Percentiles rank a stretch among this genome's conserved stretches.
These are phyloP conservation scores for Cybosia mesomella DNA, from an alignment of 2,888 invertebrate genomes.

Conservation along the genomic window DNA sequence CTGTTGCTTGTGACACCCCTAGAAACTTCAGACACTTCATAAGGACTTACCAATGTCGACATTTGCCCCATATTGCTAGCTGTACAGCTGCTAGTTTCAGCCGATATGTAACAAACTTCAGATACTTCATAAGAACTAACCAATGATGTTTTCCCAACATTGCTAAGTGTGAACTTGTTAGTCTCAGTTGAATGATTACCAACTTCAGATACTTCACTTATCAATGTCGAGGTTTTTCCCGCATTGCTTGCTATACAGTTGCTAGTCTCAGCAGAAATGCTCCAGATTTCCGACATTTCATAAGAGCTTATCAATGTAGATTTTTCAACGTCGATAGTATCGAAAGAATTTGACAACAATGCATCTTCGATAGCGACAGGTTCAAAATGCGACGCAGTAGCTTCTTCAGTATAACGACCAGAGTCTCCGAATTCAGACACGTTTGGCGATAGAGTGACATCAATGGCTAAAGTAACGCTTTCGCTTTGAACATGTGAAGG, in stretches of 20 bases:
- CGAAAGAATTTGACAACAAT: constrained; percentile 75
- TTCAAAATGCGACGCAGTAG: constrained; percentile 73
- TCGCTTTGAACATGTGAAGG: constrained; percentile 62
- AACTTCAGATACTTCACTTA: constrained; percentile 54
- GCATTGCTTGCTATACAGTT: constrained; percentile 56
- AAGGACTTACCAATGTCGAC: background rate
- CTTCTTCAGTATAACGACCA: constrained; percentile 79
- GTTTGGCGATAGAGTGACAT: constrained; percentile 69
- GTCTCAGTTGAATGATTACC: constrained; percentile 46
- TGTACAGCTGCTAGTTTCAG: constrained; percentile 23
- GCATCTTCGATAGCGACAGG: constrained; percentile 72
- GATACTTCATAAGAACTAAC: constrained; percentile 52
- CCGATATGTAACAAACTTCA: constrained; percentile 49
- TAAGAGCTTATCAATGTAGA: constrained; percentile 50
- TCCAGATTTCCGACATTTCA: constrained; percentile 55
- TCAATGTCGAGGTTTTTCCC: constrained; percentile 59
- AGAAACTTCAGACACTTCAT: constrained; percentile 43
- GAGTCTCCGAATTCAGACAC: constrained; percentile 77
- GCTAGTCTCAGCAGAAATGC: constrained; percentile 38
- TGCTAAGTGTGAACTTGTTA: constrained; percentile 25
- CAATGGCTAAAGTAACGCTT: constrained; percentile 61
- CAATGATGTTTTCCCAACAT: constrained; percentile 61
- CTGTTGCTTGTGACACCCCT: constrained; percentile 36
- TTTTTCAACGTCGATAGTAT: constrained; percentile 70
- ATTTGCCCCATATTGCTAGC: constrained; percentile 4